Evolutionary conservation across 1,140 invertebrate genomes (phyloP), one percentile per base, ranked within the genome.

Genomic region (Watersipora subatra): DNA sequence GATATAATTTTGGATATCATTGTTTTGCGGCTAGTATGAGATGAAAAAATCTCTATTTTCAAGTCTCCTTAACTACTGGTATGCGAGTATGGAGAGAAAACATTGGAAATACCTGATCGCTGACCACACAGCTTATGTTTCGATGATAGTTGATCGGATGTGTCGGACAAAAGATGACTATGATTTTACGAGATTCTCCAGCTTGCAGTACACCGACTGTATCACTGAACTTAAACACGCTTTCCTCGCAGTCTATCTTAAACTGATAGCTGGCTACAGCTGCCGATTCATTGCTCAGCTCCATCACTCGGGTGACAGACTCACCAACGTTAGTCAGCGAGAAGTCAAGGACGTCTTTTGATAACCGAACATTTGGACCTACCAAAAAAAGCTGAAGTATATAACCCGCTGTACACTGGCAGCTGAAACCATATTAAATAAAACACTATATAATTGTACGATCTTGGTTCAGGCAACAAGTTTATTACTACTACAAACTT

Each of bases 81-180:
- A n/a, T n/a, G n/a, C n/a, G n/a, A n/a, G n/a, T n/a, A n/a, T n/a
- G n/a, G n/a, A n/a, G n/a, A n/a, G n/a, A n/a, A n/a, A n/a, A n/a
- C n/a, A n/a, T n/a, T n/a, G n/a, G 34, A 12, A 61, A 62, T 68
- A 78, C 78, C 74, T 79, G 76, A 66, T 79, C 76, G 61, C 78
- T 75, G 2, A 80, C 69, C 20, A 80, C 66, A 66, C 77, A 78
- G 0, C 75, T 65, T 12, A 80, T 66, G 28, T 70, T 66, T 55
- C 77, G 69, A 66, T 78, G 72, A 58, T 79, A 80, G 68, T 76
- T 78, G 62, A 79, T 79, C n/a, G 79, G 73, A 66, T 77, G 70
- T 29, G 65, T 57, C 0, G 78, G 78, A 0, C 66, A 58, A 69
- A 80, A 80, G 22, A 69, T 70, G 3, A 80, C 57, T 17, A 76